phyloP scores from a whole-genome alignment of 2,797 vertebrate species.

The Streptopelia turtur region DNA sequence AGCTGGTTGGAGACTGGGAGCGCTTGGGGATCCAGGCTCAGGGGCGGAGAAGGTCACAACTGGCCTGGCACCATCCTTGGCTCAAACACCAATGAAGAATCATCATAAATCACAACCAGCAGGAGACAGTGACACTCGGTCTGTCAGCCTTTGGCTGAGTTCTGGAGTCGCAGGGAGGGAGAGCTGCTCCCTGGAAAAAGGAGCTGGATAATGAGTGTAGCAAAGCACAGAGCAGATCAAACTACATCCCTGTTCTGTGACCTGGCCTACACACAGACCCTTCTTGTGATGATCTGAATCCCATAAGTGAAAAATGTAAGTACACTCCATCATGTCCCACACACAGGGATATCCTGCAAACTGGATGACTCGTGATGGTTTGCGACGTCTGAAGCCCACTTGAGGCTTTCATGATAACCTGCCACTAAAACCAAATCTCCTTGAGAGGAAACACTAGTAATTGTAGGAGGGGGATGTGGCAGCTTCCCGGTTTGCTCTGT shows the following conservation, averaged over 20 bases:
- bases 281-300: not conserved
- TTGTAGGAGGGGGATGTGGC: not conserved
- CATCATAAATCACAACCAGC: not conserved
- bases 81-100: not conserved
- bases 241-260: not conserved
- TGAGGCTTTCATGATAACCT: not conserved
- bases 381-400: not conserved
- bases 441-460: not conserved
- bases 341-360: not conserved
- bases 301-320: rapidly evolving
- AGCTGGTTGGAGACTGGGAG: not conserved
- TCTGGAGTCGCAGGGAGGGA: not conserved
- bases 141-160: not conserved
- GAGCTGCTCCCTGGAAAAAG: not conserved
- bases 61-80: not conserved
- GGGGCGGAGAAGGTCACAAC: not conserved
- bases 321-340: not conserved
- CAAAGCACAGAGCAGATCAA: not conserved
- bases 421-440: not conserved
- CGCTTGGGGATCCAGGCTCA: not conserved
- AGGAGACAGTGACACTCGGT: not conserved
- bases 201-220: not conserved
- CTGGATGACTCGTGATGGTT: not conserved
- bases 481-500: not conserved
- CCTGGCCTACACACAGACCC: not conserved